Evolutionary conservation across 2,888 invertebrate species (phyloP).

Genomic region (Dyspetes luteomarginatus): DNA sequence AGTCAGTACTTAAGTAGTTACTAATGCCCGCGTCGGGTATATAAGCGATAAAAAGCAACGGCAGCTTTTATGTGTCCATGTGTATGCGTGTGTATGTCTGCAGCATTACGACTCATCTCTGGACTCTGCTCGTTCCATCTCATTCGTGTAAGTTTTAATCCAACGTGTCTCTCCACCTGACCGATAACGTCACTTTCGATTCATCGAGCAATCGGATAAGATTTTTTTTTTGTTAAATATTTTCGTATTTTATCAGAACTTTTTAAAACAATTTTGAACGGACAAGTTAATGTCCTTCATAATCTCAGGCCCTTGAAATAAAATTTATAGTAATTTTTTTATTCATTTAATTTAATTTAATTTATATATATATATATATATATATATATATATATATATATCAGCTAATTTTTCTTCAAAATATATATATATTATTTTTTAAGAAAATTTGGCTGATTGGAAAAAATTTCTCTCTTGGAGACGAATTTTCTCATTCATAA

Average conservation of each 20-base stretch:
- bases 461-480: neutral
- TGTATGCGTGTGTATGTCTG: neutral
- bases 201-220: neutral
- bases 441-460: neutral
- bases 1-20: slow-evolving; percentile 30
- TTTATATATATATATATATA: neutral
- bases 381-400: neutral
- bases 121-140: neutral
- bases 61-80: neutral
- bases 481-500: slow-evolving; percentile 10
- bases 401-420: no score
- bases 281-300: no score
- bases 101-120: neutral
- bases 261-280: no score
- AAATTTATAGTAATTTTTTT: neutral
- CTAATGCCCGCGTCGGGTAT: slow-evolving; percentile 8
- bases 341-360: neutral
- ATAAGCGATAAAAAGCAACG: slow-evolving; percentile 3
- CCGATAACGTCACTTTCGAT: slow-evolving; percentile 21
- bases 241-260: no score
- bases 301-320: no score
- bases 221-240: no score
- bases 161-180: neutral
- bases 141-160: neutral
- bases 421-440: no score